A percentile compares a stretch with the other conserved stretches of the same genome.
Conservation (phyloP, 2,113 vertebrate genomes). For the Smithornis capensis region DNA sequence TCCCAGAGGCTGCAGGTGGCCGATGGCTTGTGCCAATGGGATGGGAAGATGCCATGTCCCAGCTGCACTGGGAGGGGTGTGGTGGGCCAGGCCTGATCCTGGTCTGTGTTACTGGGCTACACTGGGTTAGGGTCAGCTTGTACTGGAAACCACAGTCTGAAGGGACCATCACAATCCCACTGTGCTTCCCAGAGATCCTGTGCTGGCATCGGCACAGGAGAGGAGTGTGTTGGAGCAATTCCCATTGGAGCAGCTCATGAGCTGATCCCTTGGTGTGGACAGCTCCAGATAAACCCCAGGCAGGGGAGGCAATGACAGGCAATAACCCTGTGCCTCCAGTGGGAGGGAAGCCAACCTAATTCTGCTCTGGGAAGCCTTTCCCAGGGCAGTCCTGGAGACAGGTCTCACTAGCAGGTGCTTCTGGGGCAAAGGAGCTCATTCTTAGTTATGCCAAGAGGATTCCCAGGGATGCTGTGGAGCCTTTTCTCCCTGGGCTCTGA, state of each 20-base stretch:
- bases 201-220: fast-evolving
- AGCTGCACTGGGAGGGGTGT: fast-evolving
- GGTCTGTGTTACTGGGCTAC: neutral
- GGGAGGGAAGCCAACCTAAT: neutral
- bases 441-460: neutral
- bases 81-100: neutral
- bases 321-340: too few species aligned
- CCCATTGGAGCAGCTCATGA: fast-evolving
- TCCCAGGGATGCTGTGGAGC: neutral
- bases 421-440: neutral
- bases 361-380: neutral
- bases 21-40: neutral
- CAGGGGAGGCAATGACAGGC: neutral
- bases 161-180: neutral
- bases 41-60: neutral
- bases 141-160: neutral
- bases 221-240: neutral
- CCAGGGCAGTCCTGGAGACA: neutral
- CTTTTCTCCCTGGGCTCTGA: neutral
- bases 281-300: neutral
- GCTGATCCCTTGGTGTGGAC: fast-evolving
- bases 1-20: neutral
- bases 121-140: neutral
- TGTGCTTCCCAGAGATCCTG: fast-evolving
- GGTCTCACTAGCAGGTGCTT: neutral